A percentile compares a stretch with the other conserved stretches of the same genome.
Conservation (phyloP, 2,113 vertebrate species). For the Aleadryas rufinucha region DNA sequence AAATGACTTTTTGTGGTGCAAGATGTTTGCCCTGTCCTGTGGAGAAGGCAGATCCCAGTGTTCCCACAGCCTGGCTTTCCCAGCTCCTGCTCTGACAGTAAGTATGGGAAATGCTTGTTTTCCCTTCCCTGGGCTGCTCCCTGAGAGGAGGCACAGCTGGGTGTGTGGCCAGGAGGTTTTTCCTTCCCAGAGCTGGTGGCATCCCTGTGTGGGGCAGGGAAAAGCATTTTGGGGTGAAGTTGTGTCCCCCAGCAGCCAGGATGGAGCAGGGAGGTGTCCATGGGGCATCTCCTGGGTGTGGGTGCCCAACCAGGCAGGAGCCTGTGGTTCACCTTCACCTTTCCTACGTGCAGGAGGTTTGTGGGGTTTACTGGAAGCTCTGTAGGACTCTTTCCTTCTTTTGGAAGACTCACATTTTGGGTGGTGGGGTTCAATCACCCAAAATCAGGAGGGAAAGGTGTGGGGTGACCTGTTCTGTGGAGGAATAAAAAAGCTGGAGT, state of each 20-base stretch:
- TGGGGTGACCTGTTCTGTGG: neutral
- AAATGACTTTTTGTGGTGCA: neutral
- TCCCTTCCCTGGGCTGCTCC: neutral
- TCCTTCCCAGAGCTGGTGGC: neutral
- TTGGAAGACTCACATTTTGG: neutral
- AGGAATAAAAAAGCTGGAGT: neutral
- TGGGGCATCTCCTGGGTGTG: no score
- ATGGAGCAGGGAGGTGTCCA: neutral
- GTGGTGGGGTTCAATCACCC: neutral
- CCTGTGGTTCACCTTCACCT: neutral
- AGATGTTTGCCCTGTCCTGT: neutral
- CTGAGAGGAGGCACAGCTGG: neutral
- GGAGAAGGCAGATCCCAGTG: neutral
- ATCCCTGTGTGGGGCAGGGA: neutral
- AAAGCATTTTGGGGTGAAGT: neutral
- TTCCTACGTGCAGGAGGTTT: neutral
- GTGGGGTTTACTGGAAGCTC: neutral
- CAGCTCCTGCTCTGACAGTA: neutral
- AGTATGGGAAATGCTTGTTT: neutral
- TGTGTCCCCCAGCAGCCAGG: neutral
- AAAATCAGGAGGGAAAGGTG: neutral
- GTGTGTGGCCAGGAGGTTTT: rapidly evolving
- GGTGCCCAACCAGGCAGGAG: neutral
- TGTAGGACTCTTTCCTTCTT: neutral
- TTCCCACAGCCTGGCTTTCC: rapidly evolving